Percentiles rank a stretch among this genome's conserved stretches.
phyloP scores from a whole-genome alignment of 2,797 vertebrate species.

The Crocidura indochinensis region DNA sequence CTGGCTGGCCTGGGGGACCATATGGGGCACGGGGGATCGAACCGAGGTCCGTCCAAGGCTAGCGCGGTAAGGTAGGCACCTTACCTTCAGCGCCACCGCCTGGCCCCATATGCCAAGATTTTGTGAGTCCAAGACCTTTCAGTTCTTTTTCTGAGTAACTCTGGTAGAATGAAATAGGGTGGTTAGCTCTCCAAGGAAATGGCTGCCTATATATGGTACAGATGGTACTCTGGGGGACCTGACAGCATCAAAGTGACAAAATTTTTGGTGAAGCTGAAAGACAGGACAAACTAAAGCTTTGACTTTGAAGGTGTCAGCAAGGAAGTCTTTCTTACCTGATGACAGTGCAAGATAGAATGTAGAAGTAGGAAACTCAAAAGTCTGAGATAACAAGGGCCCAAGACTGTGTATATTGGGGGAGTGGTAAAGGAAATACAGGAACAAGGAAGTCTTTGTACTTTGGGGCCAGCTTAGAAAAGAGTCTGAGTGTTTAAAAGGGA shows the following conservation, averaged over 20 bases:
- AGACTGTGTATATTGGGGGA: too few relatives aligned
- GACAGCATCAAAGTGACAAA: not conserved
- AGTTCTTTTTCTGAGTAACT: not conserved
- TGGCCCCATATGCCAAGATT: too few relatives aligned
- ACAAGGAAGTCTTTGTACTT: not conserved
- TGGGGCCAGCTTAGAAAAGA: not conserved
- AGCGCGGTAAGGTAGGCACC: too few relatives aligned
- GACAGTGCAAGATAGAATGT: rapidly evolving
- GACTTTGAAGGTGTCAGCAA: not conserved
- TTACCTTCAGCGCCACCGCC: too few relatives aligned
- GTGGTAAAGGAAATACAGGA: too few relatives aligned
- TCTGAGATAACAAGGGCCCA: rapidly evolving
- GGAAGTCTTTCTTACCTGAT: not conserved
- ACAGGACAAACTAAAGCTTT: not conserved
- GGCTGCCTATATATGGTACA: rapidly evolving
- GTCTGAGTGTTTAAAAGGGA: not conserved
- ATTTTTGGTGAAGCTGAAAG: not conserved
- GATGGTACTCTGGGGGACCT: too few relatives aligned
- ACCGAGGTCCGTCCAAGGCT: too few relatives aligned
- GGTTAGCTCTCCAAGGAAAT: not conserved
- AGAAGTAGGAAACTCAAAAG: not conserved
- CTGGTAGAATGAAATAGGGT: rapidly evolving
- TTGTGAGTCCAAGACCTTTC: not conserved
- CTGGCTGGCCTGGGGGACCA: too few relatives aligned
- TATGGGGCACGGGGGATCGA: too few relatives aligned